Percentiles rank a stretch among this genome's conserved stretches.
phyloP scores from a whole-genome alignment of 2,888 invertebrate species.

The Serrognathus titanus region DNA sequence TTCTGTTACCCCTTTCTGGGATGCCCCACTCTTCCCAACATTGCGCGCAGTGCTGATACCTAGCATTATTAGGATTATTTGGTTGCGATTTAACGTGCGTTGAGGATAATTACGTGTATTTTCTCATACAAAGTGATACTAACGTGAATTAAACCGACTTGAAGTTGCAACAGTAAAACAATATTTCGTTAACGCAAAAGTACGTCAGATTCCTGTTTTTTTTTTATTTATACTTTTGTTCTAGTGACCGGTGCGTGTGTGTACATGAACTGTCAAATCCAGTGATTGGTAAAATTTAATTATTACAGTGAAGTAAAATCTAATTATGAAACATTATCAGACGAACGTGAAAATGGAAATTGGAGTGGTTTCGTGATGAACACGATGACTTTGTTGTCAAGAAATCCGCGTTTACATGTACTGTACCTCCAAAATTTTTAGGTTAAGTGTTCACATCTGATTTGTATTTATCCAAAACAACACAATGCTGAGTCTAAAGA shows the following conservation, averaged over 20 bases:
- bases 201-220: background rate
- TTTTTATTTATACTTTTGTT: background rate
- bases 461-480: background rate
- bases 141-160: no score
- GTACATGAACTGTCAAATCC: conserved; percentile 15
- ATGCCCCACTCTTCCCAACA: conserved; percentile 9
- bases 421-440: conserved; percentile 8
- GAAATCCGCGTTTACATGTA: background rate
- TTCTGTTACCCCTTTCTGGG: conserved; percentile 12
- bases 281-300: conserved; percentile 13
- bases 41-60: conserved; percentile 10
- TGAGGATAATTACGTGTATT: background rate
- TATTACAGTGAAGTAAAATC: background rate
- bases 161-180: background rate
- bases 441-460: conserved; percentile 13
- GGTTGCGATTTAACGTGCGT: conserved; percentile 3
- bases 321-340: background rate
- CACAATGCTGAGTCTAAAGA: conserved; percentile 76
- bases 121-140: no score
- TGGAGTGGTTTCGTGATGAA: background rate
- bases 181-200: background rate
- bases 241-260: conserved; percentile 5
- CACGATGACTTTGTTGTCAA: background rate
- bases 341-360: background rate
- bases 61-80: conserved; percentile 1